Evolutionary conservation across 1,140 invertebrate genomes (phyloP).

Genomic region (Neodiprion lecontei): DNA sequence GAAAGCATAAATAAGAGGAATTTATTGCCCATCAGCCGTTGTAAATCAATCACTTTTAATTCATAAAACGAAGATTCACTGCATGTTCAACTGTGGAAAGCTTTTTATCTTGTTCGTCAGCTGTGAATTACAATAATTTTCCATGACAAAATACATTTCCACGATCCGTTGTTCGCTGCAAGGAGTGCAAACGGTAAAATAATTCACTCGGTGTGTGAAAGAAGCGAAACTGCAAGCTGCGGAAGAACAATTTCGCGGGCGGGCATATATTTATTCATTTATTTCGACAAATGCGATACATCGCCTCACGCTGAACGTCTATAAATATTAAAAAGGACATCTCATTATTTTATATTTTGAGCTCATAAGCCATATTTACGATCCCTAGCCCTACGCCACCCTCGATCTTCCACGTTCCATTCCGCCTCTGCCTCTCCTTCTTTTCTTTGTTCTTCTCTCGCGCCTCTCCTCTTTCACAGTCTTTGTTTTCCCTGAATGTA

Average conservation of each 20-base stretch:
- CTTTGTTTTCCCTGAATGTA: constrained; percentile 26
- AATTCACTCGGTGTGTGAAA: too few species aligned
- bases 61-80: too few species aligned
- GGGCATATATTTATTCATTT: constrained; percentile 31
- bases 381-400: constrained; percentile 22
- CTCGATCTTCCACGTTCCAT: background rate
- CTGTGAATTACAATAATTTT: too few species aligned
- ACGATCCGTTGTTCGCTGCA: too few species aligned
- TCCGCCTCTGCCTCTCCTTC: constrained; percentile 6
- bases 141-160: too few species aligned
- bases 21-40: background rate
- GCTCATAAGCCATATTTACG: constrained; percentile 50
- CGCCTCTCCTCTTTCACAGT: background rate
- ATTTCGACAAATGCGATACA: constrained; percentile 19
- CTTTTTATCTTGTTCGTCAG: too few species aligned
- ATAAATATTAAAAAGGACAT: constrained; percentile 47
- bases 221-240: background rate
- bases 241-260: background rate
- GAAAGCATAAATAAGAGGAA: background rate
- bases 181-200: too few species aligned
- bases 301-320: constrained; percentile 21
- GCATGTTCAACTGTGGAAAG: too few species aligned
- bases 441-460: background rate
- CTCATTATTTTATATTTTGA: constrained; percentile 51
- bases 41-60: background rate